A percentile compares a stretch with the other conserved stretches of the same genome.
Evolutionary conservation across 2,888 invertebrate genomes (phyloP).

Genomic region (Selenia dentaria): DNA sequence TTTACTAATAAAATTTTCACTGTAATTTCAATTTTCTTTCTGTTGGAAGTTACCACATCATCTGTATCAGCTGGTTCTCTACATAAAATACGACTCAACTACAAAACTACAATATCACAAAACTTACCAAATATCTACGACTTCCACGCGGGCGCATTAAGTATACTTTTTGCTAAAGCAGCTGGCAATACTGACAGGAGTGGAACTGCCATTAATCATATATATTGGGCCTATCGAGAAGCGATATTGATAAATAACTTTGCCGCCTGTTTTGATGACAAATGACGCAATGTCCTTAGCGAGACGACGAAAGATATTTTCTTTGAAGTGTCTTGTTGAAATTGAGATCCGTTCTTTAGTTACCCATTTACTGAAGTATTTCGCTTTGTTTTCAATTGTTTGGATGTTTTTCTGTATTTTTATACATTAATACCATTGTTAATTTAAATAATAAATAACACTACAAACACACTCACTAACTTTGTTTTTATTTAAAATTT

Average conservation of each 20-base stretch:
- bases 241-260: constrained; percentile 32
- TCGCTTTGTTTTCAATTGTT: background rate
- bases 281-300: constrained; percentile 9
- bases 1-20: no score
- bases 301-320: constrained; percentile 7
- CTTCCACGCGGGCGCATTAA: background rate
- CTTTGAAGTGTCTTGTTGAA: constrained; percentile 5
- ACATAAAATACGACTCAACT: no score
- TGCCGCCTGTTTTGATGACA: constrained; percentile 28
- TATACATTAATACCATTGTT: no score
- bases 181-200: constrained; percentile 12
- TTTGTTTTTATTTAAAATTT: no score
- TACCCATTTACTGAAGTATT: background rate
- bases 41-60: no score
- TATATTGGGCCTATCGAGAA: constrained; percentile 29
- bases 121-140: no score
- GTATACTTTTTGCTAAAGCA: constrained; percentile 6
- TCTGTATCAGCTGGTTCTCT: no score
- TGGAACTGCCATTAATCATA: constrained; percentile 28
- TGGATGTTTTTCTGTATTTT: no score
- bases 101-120: no score
- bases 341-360: background rate
- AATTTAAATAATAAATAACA: no score
- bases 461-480: no score
- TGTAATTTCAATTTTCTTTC: no score